Percentiles rank a stretch among this genome's conserved stretches.
Evolutionary conservation across 2,113 vertebrate species (phyloP).

Genomic region (Polyodon spathula): DNA sequence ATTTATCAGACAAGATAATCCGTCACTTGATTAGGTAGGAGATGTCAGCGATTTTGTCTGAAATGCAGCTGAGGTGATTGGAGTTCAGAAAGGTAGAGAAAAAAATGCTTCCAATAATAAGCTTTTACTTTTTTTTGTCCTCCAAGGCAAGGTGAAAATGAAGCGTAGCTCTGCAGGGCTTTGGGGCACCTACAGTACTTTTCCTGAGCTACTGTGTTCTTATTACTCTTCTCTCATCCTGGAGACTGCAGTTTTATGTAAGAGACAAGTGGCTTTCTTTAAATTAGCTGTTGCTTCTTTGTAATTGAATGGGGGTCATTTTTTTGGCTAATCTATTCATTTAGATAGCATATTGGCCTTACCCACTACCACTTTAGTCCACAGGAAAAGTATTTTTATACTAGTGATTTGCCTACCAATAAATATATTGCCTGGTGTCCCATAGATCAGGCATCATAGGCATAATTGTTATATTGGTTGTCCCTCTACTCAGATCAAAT

Average conservation of each 20-base stretch:
- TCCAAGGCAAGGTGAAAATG: conserved; percentile 57
- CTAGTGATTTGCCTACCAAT: too few species aligned
- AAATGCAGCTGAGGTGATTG: conserved; percentile 29
- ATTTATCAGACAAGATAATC: conserved; percentile 71
- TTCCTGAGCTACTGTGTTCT: conserved; percentile 44
- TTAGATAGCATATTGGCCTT: conserved; percentile 15
- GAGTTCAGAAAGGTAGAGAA: conserved; percentile 18
- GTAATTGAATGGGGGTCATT: too few species aligned
- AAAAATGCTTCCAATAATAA: conserved; percentile 42
- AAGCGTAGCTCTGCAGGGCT: conserved; percentile 35
- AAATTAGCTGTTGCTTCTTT: too few species aligned
- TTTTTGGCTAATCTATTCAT: too few species aligned
- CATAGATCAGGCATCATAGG: too few species aligned
- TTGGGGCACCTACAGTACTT: conserved; percentile 37
- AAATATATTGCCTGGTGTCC: too few species aligned
- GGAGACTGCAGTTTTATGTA: too few species aligned
- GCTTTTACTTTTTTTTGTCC: conserved; percentile 43
- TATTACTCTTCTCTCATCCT: conserved; percentile 37
- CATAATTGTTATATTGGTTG: too few species aligned
- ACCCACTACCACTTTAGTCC: conserved; percentile 36
- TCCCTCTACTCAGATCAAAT: too few species aligned
- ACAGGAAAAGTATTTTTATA: conserved; percentile 24
- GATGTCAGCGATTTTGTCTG: conserved; percentile 48
- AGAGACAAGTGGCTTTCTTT: too few species aligned
- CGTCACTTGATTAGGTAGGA: conserved; percentile 58